Evolutionary conservation across 2,113 vertebrate species (phyloP).

Genomic region (Galeopterus variegatus): DNA sequence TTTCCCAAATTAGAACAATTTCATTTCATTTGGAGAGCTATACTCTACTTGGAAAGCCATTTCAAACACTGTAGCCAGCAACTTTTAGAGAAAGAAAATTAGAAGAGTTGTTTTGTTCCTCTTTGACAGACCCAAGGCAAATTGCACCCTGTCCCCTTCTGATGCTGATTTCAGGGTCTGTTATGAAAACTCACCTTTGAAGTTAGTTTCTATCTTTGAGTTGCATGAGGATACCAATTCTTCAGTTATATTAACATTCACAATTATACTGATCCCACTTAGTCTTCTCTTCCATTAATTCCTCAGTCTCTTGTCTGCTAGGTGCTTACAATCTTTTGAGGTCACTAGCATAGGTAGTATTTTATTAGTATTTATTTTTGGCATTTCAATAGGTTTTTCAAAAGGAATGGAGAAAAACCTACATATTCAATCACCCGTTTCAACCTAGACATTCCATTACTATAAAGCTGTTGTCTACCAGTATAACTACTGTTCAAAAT

Average conservation of each 20-base stretch:
- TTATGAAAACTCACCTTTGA: not conserved
- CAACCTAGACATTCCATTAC: not conserved
- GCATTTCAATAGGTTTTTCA: not conserved
- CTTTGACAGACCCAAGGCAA: not conserved
- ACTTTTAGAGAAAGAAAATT: not conserved
- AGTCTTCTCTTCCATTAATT: not conserved
- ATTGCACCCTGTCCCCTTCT: not conserved
- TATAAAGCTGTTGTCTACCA: not conserved
- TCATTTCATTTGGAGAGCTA: not conserved
- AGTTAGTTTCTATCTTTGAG: not conserved
- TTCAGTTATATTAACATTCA: not conserved
- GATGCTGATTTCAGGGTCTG: not conserved
- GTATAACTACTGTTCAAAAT: not conserved
- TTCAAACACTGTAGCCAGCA: not conserved
- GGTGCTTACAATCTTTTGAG: not conserved
- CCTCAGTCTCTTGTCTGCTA: not conserved
- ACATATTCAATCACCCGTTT: not conserved
- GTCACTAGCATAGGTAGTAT: not conserved
- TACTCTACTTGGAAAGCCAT: not conserved
- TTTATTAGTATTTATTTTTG: constrained; percentile 24
- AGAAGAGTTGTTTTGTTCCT: not conserved
- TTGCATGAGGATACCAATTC: not conserved
- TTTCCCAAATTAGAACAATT: not conserved
- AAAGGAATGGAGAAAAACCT: not conserved
- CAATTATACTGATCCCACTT: not conserved